Base-by-base conservation (phyloP, 2,888 invertebrate species). In the Siphonodentalium dalli region DNA sequence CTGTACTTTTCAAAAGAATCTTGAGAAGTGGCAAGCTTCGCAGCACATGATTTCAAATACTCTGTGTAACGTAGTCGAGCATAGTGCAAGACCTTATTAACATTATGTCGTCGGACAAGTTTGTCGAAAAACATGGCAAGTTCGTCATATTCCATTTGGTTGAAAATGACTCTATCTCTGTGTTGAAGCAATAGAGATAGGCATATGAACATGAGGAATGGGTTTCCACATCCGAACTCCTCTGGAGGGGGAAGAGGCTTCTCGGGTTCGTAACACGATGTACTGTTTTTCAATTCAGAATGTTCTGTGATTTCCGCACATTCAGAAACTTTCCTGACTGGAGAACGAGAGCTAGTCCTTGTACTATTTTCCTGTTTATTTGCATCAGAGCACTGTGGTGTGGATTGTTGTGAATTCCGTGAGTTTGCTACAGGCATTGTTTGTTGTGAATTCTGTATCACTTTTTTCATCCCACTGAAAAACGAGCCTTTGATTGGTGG, bases 61-160 rank as follows among this genome's bases (percentile, higher is more conserved):
- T 91, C 88, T 26, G 91, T 89, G 81, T 93, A 96, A 87, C 95
- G 88, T 74, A 90, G 88, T 53, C 95, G 86, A 13, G 96, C 95
- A 80, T 94, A 92, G 83, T 91, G 91, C 46, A 97, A 85, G 57
- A 96, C 94, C 72, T 90, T 87, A 62, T 88, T 89, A 11, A 96
- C 94, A 82, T 96, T 90, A 81, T 97, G 96, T 77, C 93, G 92
- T 21, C 97, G 87, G 53, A 96, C 93, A 91, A 96, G 92, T 83
- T 93, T 93, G 83, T 97, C 96, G 79, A 97, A 97, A 83, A 95
- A 93, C 93, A 97, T 96, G 4, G 95, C 96, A 81, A 97, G 88
- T 81, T 97, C 97, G 79, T 97, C 96, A 82, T 95, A 95, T 82
- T 97, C 97, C 91, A 96, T 91, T 34, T 87, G 87, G 78, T 90